A percentile compares a stretch with the other conserved stretches of the same genome.
Conservation (phyloP, 1,140 invertebrate species). For the Hyposmocoma kahamanoa region DNA sequence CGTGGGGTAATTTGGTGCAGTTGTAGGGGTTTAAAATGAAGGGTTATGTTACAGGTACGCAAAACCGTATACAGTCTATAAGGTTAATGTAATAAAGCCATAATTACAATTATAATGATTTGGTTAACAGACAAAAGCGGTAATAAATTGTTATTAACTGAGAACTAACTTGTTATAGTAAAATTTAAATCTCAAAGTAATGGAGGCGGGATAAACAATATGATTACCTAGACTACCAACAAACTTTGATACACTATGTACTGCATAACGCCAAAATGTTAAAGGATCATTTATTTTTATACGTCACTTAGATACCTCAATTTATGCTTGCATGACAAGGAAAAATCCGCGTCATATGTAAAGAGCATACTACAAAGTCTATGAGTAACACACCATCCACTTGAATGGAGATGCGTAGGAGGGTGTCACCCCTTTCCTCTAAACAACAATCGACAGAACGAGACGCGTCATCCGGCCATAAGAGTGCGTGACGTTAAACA, state of each 20-base stretch:
- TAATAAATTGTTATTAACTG: too few relatives aligned
- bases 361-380: conserved; percentile 14
- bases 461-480: conserved; percentile 34
- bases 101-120: too few relatives aligned
- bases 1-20: conserved; percentile 42
- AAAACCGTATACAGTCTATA: not conserved
- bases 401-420: conserved; percentile 55
- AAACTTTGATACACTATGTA: too few relatives aligned
- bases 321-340: not conserved
- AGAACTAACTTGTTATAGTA: too few relatives aligned
- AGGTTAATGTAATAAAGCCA: too few relatives aligned
- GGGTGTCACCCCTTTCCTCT: conserved; percentile 56
- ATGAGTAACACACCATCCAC: conserved; percentile 46
- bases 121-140: too few relatives aligned
- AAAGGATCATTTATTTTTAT: too few relatives aligned
- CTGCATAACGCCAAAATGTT: too few relatives aligned
- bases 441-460: conserved; percentile 40
- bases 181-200: too few relatives aligned
- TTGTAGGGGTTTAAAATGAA: conserved; percentile 38
- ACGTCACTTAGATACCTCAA: too few relatives aligned
- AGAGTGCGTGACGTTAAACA: conserved; percentile 32
- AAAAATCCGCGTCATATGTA: not conserved
- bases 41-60: conserved; percentile 32
- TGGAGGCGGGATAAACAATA: too few relatives aligned
- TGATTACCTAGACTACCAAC: too few relatives aligned